phyloP scores from a whole-genome alignment of 2,888 invertebrate species.

The Sphaerophoria rueppellii region DNA sequence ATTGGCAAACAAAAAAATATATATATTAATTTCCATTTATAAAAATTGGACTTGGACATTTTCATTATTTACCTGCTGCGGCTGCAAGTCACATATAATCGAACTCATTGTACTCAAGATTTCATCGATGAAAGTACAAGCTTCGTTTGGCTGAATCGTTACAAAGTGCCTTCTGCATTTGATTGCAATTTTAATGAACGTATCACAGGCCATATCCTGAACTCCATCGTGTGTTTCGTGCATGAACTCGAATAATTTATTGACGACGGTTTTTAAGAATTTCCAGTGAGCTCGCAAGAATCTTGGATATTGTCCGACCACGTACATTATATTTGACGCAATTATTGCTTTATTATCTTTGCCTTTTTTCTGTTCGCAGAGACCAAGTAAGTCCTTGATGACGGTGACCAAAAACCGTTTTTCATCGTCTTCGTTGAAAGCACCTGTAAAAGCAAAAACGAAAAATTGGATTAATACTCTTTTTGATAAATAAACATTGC shows the following conservation, averaged over 20 bases:
- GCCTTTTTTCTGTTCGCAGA: slow-evolving; percentile 98
- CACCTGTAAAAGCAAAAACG: slow-evolving; percentile 81
- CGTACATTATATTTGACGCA: slow-evolving; percentile 99
- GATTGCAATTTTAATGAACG: slow-evolving; percentile 99
- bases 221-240: slow-evolving; percentile 99
- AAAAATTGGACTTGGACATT: background rate
- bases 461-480: too few species aligned
- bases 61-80: slow-evolving; percentile 90
- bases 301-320: slow-evolving; percentile 99
- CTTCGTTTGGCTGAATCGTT: slow-evolving; percentile 96
- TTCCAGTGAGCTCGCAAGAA: slow-evolving; percentile 99
- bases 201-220: slow-evolving; percentile 99
- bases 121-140: slow-evolving; percentile 99
- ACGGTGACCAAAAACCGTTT: slow-evolving; percentile 99
- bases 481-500: too few species aligned
- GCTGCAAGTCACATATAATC: slow-evolving; percentile 99
- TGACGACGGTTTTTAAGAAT: slow-evolving; percentile 99
- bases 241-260: slow-evolving; percentile 99
- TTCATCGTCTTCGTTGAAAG: slow-evolving; percentile 99
- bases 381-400: slow-evolving; percentile 97
- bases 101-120: slow-evolving; percentile 97
- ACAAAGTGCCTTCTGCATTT: slow-evolving; percentile 99
- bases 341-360: slow-evolving; percentile 99
- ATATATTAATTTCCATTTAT: background rate
- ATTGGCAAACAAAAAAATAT: background rate